A percentile compares a stretch with the other conserved stretches of the same genome.
Conservation (phyloP, 2,797 vertebrate genomes). For the Oryzias dopingdopingensis region DNA sequence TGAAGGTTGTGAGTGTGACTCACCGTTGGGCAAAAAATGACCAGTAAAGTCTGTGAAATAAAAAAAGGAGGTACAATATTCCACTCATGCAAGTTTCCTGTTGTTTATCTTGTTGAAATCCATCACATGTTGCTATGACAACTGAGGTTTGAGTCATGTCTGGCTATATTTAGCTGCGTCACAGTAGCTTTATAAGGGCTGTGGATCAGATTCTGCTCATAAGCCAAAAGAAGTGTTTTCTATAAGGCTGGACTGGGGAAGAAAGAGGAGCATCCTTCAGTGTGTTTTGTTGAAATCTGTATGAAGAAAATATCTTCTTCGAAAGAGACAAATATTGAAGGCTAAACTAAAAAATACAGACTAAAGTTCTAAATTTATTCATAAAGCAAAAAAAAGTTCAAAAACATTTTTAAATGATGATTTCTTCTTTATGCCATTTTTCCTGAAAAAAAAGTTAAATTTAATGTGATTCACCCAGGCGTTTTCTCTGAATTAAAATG, state of each 20-base stretch:
- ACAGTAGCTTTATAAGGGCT: conserved; percentile 64
- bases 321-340: too few relatives aligned
- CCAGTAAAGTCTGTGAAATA: not conserved
- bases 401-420: too few relatives aligned
- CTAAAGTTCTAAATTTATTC: too few relatives aligned
- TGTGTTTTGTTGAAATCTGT: too few relatives aligned
- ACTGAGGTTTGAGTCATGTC: conserved; percentile 68
- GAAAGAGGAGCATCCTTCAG: too few relatives aligned
- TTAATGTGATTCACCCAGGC: too few relatives aligned
- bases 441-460: too few relatives aligned
- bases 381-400: too few relatives aligned
- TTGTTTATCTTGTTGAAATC: conserved; percentile 9
- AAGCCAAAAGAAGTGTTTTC: not conserved
- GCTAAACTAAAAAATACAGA: too few relatives aligned
- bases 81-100: conserved; percentile 2
- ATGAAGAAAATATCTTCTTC: too few relatives aligned
- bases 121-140: conserved; percentile 48
- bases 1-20: not conserved
- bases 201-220: conserved; percentile 18
- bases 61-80: conserved; percentile 8
- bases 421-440: too few relatives aligned
- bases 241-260: not conserved
- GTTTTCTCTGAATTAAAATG: too few relatives aligned
- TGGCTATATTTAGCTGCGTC: conserved; percentile 72
- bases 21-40: not conserved